These are phyloP conservation scores for Gymnarchus niloticus DNA, from an alignment of 2,113 vertebrate species.

Conservation along the genomic window DNA sequence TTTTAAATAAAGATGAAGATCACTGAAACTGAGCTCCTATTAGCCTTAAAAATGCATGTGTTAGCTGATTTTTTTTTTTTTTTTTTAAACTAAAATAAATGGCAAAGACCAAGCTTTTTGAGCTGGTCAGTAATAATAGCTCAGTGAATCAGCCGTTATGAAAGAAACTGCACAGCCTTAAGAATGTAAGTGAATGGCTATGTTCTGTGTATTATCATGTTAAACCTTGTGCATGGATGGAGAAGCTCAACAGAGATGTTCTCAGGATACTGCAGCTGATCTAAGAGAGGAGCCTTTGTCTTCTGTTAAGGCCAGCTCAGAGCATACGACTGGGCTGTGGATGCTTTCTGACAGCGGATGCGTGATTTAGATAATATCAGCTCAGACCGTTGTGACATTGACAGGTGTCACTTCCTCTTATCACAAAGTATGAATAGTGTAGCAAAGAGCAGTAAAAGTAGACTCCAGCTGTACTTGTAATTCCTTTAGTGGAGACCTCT, in stretches of 20 bases:
- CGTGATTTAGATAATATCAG: neutral
- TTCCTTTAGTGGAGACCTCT: neutral
- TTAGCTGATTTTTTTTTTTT: neutral
- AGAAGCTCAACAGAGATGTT: neutral
- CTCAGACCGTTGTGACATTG: neutral
- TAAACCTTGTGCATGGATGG: neutral
- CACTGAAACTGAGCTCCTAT: neutral
- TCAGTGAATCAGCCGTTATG: neutral
- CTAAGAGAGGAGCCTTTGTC: neutral
- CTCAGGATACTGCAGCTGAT: neutral
- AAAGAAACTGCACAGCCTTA: neutral
- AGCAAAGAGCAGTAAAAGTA: too few relatives aligned
- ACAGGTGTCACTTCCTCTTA: neutral
- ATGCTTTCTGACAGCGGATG: neutral
- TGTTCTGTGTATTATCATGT: neutral
- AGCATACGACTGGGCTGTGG: neutral
- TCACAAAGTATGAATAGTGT: neutral
- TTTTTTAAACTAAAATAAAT: too few relatives aligned
- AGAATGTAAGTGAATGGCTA: neutral
- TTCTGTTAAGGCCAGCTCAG: neutral
- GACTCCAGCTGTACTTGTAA: neutral
- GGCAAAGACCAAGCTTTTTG: neutral
- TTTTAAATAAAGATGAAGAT: constrained; percentile 8
- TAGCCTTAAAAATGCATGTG: neutral
- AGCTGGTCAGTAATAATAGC: neutral